phyloP scores from a whole-genome alignment of 2,888 invertebrate species.

The Ichneumon xanthorius region DNA sequence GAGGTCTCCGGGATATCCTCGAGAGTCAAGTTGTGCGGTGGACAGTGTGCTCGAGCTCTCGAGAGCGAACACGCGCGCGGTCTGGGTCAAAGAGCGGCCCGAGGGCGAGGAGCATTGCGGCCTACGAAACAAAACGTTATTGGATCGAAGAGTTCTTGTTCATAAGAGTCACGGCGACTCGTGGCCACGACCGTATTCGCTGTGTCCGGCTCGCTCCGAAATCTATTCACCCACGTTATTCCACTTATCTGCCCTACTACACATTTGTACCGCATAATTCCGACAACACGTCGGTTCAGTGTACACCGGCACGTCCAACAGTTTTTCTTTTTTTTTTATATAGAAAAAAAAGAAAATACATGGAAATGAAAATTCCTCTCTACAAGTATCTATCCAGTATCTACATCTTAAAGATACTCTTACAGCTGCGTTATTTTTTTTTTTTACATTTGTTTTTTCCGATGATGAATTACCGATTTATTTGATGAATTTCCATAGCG shows the following conservation, averaged over 20 bases:
- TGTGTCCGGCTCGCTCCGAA: neutral
- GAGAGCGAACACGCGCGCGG: slow-evolving; percentile 43
- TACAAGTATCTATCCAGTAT: neutral
- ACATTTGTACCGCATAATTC: too few species aligned
- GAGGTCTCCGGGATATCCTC: slow-evolving; percentile 15
- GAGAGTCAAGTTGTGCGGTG: slow-evolving; percentile 31
- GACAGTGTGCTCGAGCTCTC: neutral
- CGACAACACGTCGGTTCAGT: too few species aligned
- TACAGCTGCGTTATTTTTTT: slow-evolving; percentile 5
- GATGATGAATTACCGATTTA: slow-evolving; percentile 45
- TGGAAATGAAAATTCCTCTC: neutral
- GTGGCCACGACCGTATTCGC: slow-evolving; percentile 7
- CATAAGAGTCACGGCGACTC: slow-evolving; percentile 38
- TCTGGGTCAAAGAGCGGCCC: slow-evolving; percentile 57
- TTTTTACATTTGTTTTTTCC: slow-evolving; percentile 4
- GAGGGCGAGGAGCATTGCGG: slow-evolving; percentile 40
- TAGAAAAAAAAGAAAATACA: neutral
- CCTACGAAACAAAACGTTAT: slow-evolving; percentile 37
- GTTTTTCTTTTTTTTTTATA: too few species aligned
- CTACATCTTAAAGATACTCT: neutral
- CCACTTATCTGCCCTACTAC: neutral
- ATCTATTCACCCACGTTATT: neutral
- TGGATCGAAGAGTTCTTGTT: slow-evolving; percentile 22
- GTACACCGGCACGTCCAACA: too few species aligned
- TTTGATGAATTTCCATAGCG: slow-evolving; percentile 43